Evolutionary conservation across 1,140 invertebrate genomes (phyloP), one percentile per base, ranked within the genome.

Genomic region (Aphelinus certus): DNA sequence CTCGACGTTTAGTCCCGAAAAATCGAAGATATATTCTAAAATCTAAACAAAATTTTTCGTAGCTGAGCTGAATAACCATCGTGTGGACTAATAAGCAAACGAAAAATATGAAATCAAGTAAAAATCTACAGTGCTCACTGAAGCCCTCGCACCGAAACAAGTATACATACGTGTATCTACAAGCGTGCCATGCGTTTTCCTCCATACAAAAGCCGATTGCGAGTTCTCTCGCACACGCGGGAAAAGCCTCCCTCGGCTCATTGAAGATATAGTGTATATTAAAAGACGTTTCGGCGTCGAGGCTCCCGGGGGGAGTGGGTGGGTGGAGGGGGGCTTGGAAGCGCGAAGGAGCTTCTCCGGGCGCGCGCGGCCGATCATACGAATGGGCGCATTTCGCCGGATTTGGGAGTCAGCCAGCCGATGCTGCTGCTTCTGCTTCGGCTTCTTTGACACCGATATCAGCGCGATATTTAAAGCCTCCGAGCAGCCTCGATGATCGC

Each of bases 251-350:
- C 79, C 71, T 48, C 47, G 78, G 76, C 78, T 81, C 80, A 77
- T 82, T 80, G 81, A 80, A 88, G 86, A 87, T 87, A 85, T 88
- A 88, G 83, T 87, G 86, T 88, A 86, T 87, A 88, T 87, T 87
- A 87, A 87, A 88, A 86, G 87, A 87, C 84, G 82, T 87, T 86
- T 87, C 82, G 81, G 79, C 48, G 7, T 42, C 2, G 10, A 75
- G 72, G 79, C 79, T 84, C 77, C 75, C 67, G 68, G 71, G 79
- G 81, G 79, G 75, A 83, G 79, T 79, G 58, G 60, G 69, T 77
- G 51, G 77, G 72, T 60, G 42, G 26, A 49, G 61, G 58, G 66
- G 42, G 47, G 26, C 61, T 46, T 26, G 45, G 47, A 26, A 26
- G 26, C 45, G 43, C 60, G 56, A 26, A 26, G 26, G n/a, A 60